These are phyloP conservation scores for Phalacrocorax brasilianus DNA, from an alignment of 2,113 vertebrate species.

Conservation along the genomic window DNA sequence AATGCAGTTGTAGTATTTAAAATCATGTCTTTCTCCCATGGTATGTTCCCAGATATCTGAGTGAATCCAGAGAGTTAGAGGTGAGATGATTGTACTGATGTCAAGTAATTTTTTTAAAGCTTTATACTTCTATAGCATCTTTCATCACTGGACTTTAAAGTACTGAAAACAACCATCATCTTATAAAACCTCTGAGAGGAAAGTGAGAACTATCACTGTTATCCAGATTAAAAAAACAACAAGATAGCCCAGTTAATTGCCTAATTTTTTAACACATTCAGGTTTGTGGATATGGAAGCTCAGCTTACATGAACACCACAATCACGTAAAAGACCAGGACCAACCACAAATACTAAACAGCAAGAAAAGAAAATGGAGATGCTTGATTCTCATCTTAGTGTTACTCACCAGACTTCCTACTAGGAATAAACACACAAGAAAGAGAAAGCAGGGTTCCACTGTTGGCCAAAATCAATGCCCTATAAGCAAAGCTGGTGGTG, in stretches of 20 bases:
- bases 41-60: neutral
- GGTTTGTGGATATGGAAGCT: neutral
- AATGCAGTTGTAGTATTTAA: neutral
- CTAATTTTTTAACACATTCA: neutral
- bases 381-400: neutral
- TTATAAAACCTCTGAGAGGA: neutral
- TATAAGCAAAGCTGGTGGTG: neutral
- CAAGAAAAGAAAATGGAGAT: neutral
- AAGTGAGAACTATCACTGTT: neutral
- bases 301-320: neutral
- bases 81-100: neutral
- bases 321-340: neutral
- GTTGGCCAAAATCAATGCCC: neutral
- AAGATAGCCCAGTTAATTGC: neutral
- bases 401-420: neutral
- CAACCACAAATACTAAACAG: neutral
- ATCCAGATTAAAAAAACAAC: neutral
- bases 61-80: neutral
- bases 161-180: neutral
- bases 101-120: neutral
- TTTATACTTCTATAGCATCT: neutral
- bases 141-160: neutral
- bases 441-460: neutral
- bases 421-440: neutral
- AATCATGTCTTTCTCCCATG: neutral